phyloP scores from a whole-genome alignment of 2,888 invertebrate species.

The Cephus pulcher region DNA sequence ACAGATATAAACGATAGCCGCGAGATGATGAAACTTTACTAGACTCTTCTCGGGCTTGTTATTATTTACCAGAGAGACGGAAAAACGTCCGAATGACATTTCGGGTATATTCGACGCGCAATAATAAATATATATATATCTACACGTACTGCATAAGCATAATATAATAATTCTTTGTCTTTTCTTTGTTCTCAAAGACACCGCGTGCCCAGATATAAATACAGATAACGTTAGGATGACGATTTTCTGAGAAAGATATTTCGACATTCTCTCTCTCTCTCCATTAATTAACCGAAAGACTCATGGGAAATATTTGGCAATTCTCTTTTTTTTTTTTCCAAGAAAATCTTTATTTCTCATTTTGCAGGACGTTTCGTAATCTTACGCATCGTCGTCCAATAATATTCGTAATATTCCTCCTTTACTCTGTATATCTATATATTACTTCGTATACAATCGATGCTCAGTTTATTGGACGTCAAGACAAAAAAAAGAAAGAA shows the following conservation, averaged over 20 bases:
- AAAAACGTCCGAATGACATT: too few species aligned
- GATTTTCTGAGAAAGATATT: neutral
- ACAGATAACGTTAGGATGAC: neutral
- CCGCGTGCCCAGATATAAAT: neutral
- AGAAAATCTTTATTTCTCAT: neutral
- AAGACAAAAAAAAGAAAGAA: neutral
- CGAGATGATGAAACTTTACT: neutral
- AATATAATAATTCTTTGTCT: too few species aligned
- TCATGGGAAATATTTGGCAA: neutral
- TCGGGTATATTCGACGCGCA: too few species aligned
- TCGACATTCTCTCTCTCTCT: neutral
- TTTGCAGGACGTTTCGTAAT: neutral
- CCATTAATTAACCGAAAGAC: neutral
- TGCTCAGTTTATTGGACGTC: neutral
- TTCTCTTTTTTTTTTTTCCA: neutral
- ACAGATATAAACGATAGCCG: too few species aligned
- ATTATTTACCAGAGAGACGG: too few species aligned
- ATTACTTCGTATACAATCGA: neutral
- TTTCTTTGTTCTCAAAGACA: too few species aligned
- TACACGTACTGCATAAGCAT: too few species aligned
- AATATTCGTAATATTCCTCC: neutral
- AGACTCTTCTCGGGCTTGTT: neutral
- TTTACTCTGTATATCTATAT: neutral
- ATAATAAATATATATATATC: neutral
- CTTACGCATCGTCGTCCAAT: neutral